Percentiles rank a stretch among this genome's conserved stretches.
Conservation (phyloP, 2,888 invertebrate species). For the Plemyria rubiginata region DNA sequence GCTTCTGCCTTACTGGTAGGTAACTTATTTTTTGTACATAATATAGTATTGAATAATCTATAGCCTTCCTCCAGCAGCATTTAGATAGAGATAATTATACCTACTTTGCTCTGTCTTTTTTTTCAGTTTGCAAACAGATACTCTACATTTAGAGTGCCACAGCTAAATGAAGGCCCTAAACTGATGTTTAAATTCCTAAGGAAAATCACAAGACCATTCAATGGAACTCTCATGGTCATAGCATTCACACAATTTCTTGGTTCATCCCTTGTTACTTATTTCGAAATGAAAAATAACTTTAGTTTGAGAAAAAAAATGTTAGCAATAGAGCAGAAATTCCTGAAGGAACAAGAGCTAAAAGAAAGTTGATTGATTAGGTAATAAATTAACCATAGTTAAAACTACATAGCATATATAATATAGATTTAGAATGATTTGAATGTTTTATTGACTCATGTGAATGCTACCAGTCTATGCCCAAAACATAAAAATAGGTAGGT, state of each 20-base stretch:
- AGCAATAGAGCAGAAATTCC: constrained; percentile 63
- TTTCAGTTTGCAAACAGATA: constrained; percentile 87
- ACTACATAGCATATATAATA: constrained; percentile 39
- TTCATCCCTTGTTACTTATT: constrained; percentile 86
- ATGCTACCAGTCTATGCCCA: no score
- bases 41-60: not conserved
- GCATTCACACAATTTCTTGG: constrained; percentile 80
- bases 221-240: constrained; percentile 75
- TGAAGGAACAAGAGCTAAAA: constrained; percentile 42
- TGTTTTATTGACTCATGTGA: constrained; percentile 21
- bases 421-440: constrained; percentile 30
- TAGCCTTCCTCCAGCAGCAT: no score
- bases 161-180: constrained; percentile 82
- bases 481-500: no score
- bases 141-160: constrained; percentile 86
- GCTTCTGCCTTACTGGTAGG: constrained; percentile 86
- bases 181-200: constrained; percentile 80
- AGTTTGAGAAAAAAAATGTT: constrained; percentile 67
- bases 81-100: no score
- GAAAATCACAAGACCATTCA: constrained; percentile 83
- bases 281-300: constrained; percentile 82
- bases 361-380: constrained; percentile 15
- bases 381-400: constrained; percentile 25
- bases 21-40: constrained; percentile 54
- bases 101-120: not conserved